Evolutionary conservation across 2,113 vertebrate species (phyloP).

Genomic region (Apteryx owenii): DNA sequence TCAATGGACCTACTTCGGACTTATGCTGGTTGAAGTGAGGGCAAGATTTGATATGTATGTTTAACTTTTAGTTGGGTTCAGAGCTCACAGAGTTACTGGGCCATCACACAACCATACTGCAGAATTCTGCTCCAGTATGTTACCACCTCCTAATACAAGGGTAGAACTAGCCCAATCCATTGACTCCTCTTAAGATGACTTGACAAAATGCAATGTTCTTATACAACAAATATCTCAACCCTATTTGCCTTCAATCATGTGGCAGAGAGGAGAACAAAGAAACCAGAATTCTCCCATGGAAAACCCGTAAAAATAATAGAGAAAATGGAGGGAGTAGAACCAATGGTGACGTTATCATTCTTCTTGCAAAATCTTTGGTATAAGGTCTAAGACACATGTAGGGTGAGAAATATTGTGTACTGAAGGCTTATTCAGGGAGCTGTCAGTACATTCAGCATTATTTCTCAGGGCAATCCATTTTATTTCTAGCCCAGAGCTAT

Average conservation of each 20-base stretch:
- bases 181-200: not conserved
- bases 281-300: not conserved
- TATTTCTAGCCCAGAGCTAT: not conserved
- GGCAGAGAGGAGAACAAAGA: not conserved
- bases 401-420: not conserved
- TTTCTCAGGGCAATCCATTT: slow-evolving; percentile 11
- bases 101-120: slow-evolving; percentile 78
- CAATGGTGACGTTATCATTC: not conserved
- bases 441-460: slow-evolving; percentile 11
- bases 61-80: not conserved
- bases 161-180: not conserved
- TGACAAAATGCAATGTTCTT: not conserved
- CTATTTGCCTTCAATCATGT: not conserved
- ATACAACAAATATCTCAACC: not conserved
- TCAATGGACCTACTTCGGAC: not conserved
- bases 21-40: not conserved
- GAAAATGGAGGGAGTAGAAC: not conserved
- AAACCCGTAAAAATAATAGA: not conserved
- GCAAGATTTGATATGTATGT: not conserved
- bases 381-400: not conserved
- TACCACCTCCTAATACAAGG: slow-evolving; percentile 19
- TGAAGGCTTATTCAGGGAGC: not conserved
- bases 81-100: slow-evolving; percentile 70
- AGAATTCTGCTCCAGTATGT: slow-evolving; percentile 79
- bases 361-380: slow-evolving; percentile 7